Conservation (phyloP, 1,140 invertebrate species). For the Drosophila nikananu region DNA sequence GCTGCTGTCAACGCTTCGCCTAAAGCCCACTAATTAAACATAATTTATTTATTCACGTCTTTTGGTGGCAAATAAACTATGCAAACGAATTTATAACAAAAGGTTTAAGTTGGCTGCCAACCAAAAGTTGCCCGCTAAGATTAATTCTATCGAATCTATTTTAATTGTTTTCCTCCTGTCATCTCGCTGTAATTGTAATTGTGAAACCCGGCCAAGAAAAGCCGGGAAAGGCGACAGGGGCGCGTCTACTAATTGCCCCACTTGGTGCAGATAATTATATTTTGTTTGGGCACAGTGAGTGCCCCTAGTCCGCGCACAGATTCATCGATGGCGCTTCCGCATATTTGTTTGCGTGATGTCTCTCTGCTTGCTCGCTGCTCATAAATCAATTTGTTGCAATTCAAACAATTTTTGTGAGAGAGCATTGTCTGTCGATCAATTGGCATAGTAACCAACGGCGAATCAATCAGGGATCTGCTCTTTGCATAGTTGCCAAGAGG, state of each 20-base stretch:
- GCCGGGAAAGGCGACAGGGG: slow-evolving; percentile 28
- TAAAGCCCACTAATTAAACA: slow-evolving; percentile 46
- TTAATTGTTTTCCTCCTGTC: slow-evolving; percentile 55
- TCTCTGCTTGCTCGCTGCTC: slow-evolving; percentile 33
- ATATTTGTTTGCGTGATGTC: slow-evolving; percentile 40
- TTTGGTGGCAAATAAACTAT: slow-evolving; percentile 52
- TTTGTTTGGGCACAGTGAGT: slow-evolving; percentile 15
- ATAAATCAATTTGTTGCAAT: slow-evolving; percentile 80
- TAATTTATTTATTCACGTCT: slow-evolving; percentile 64
- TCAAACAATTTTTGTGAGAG: slow-evolving; percentile 52
- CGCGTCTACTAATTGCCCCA: slow-evolving; percentile 30
- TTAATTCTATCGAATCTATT: slow-evolving; percentile 59
- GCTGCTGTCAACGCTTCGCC: slow-evolving; percentile 30
- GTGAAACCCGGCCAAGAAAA: slow-evolving; percentile 18
- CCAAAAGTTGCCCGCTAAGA: slow-evolving; percentile 63
- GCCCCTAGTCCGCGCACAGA: slow-evolving; percentile 23
- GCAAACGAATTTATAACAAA: slow-evolving; percentile 65
- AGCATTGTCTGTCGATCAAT: slow-evolving; percentile 51
- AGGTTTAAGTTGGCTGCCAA: slow-evolving; percentile 52
- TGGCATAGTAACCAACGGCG: slow-evolving; percentile 51
- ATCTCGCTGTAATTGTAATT: slow-evolving; percentile 42
- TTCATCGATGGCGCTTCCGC: slow-evolving; percentile 52
- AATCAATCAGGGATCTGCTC: slow-evolving; percentile 55
- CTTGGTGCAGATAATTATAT: slow-evolving; percentile 17
- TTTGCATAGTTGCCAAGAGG: slow-evolving; percentile 23